A percentile compares a stretch with the other conserved stretches of the same genome.
Conservation (phyloP, 2,113 vertebrate species). For the Paedocypris sp. region DNA sequence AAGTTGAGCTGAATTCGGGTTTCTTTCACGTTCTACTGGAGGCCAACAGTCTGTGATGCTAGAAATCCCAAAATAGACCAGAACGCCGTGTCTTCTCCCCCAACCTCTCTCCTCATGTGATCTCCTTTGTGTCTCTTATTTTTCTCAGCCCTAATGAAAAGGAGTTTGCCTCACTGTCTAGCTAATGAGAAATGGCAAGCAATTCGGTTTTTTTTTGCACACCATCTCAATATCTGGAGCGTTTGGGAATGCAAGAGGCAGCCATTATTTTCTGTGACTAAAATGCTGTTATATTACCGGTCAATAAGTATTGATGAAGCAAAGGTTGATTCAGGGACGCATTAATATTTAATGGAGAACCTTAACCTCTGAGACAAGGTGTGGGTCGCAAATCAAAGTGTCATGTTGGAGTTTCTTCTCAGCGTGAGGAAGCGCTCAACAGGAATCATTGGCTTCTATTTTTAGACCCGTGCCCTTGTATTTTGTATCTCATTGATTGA, state of each 20-base stretch:
- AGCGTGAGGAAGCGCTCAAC: background rate
- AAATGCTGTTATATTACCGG: constrained; percentile 52
- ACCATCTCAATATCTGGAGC: constrained; percentile 24
- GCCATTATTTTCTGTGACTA: constrained; percentile 48
- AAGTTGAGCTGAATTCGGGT: constrained; percentile 18
- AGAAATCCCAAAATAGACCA: constrained; percentile 17
- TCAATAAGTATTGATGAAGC: constrained; percentile 58
- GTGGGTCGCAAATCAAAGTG: constrained; percentile 19
- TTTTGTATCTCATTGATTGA: background rate
- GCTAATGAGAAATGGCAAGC: constrained; percentile 59
- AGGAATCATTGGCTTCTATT: constrained; percentile 5
- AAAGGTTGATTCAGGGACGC: constrained; percentile 38
- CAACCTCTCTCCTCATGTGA: constrained; percentile 22
- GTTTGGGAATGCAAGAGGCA: constrained; percentile 51
- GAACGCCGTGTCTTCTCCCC: constrained; percentile 13
- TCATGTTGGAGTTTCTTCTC: background rate
- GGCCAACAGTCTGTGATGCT: constrained; percentile 46
- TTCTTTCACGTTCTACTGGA: constrained; percentile 51
- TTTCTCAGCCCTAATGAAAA: constrained; percentile 51
- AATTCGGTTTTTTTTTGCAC: constrained; percentile 40
- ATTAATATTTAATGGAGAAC: constrained; percentile 51
- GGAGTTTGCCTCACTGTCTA: constrained; percentile 44
- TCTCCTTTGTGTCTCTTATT: constrained; percentile 27
- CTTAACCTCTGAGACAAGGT: constrained; percentile 23
- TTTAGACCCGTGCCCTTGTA: background rate